phyloP scores from a whole-genome alignment of 2,888 invertebrate species.

The Chrysolina americana region DNA sequence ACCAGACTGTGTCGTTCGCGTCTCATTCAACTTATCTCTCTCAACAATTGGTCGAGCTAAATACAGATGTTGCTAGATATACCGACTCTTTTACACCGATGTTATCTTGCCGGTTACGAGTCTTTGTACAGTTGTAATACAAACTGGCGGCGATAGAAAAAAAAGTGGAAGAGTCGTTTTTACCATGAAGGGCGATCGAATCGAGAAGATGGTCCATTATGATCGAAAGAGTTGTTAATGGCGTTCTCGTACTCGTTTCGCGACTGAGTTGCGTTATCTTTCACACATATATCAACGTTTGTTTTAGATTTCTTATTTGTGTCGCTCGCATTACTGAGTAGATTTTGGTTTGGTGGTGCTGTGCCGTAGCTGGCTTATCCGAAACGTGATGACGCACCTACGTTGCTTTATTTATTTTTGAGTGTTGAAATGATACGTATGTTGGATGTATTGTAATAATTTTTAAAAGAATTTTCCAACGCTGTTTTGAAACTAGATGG shows the following conservation, averaged over 20 bases:
- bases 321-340: neutral
- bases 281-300: neutral
- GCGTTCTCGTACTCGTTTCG: constrained; percentile 36
- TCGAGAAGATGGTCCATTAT: constrained; percentile 48
- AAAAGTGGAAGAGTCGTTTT: constrained; percentile 41
- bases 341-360: constrained; percentile 4
- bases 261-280: constrained; percentile 30
- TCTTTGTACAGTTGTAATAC: constrained; percentile 52
- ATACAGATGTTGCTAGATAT: constrained; percentile 17
- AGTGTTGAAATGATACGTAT: neutral
- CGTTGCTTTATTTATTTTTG: neutral
- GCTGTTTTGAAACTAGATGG: too few relatives aligned
- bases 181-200: constrained; percentile 46
- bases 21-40: neutral
- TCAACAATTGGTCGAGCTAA: constrained; percentile 12
- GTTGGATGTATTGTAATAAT: too few relatives aligned
- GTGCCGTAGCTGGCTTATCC: neutral
- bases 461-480: too few relatives aligned
- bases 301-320: neutral
- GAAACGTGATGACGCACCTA: neutral
- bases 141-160: constrained; percentile 49
- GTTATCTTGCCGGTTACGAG: constrained; percentile 44
- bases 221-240: constrained; percentile 46
- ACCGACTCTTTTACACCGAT: neutral
- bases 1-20: too few relatives aligned